These are phyloP conservation scores for Baronia brevicornis DNA, from an alignment of 2,888 invertebrate species.

Conservation along the genomic window DNA sequence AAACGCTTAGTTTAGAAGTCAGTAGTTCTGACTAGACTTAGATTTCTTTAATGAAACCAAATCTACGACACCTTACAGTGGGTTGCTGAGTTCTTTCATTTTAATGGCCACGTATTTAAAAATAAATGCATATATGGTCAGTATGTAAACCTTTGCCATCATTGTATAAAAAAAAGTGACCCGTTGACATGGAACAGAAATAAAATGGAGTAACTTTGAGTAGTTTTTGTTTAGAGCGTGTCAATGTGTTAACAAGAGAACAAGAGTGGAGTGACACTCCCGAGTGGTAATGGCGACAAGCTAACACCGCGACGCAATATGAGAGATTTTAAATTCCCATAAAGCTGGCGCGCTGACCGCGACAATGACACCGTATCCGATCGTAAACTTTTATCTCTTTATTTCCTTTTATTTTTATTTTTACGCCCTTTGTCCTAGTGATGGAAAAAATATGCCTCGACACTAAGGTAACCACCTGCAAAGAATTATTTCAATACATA, in stretches of 20 bases:
- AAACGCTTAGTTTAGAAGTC: too few relatives aligned
- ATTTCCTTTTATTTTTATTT: conserved; percentile 42
- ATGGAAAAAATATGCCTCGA: conserved; percentile 7
- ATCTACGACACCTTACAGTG: too few relatives aligned
- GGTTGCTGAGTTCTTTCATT: too few relatives aligned
- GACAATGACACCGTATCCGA: conserved; percentile 51
- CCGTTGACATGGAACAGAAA: too few relatives aligned
- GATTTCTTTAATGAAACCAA: too few relatives aligned
- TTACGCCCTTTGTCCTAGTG: conserved; percentile 47
- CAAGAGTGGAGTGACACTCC: conserved; percentile 11
- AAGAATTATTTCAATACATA: too few relatives aligned
- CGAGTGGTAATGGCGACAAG: conserved; percentile 21
- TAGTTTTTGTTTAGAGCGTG: conserved; percentile 10
- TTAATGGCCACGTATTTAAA: too few relatives aligned
- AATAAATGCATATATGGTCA: too few relatives aligned
- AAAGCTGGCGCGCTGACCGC: conserved; percentile 40
- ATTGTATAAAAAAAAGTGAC: too few relatives aligned
- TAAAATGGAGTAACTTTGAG: too few relatives aligned
- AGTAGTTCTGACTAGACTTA: too few relatives aligned
- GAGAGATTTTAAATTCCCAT: conserved; percentile 51
- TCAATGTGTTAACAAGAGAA: conserved; percentile 10
- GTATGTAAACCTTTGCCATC: too few relatives aligned
- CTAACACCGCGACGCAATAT: conserved; percentile 37
- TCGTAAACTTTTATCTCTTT: conserved; percentile 70
- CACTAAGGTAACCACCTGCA: neutral